Base-by-base conservation (phyloP, 2,797 vertebrate species). In the Pangasius larnaudii region DNA sequence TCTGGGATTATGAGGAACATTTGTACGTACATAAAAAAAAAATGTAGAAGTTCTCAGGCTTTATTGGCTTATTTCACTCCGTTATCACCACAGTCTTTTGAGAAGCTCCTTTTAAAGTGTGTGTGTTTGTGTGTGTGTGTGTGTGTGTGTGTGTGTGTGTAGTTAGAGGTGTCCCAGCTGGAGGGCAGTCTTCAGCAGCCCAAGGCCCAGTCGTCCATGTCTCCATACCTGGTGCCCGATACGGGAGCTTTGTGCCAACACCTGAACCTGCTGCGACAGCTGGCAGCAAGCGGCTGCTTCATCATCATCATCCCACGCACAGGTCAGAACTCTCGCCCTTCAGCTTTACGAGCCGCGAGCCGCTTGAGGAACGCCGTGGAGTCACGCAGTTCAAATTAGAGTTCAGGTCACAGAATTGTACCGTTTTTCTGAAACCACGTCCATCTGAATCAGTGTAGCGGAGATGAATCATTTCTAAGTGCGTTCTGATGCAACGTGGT, bases 171-270 rank as follows among this genome's bases (percentile, higher is more conserved):
- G 33, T 99, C 98, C 0, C 98, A 99, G 95, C 95, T 99, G 94
- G 98, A 99, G 94, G 98, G 98, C 85, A 99, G 98, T 91, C 97
- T 99, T 30, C 98, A 99, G 95, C 98, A 99, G 93, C 98, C 98
- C 81, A 98, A 98, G 89, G 96, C 98, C 0, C 98, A 98, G 96
- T 98, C 98, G 0, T 97, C 98, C 88, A 98, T 99, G 98, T 99
- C 98, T 51, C 98, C 98, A 0, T 99, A 99, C 94, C 97, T 99
- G 39, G 97, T 99, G 63, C 98, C 98, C 0, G 98, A 99, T 92
- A 96, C 98, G 0, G 95, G 97, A 30, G 97, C 98, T 80, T 97
- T 99, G 85, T 99, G 98, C 95, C 98, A 98, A 90, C 97, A 99
- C 90, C 96, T 99, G 80, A 92, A 94, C 85, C 91, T 97, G 63